Evolutionary conservation across 2,888 invertebrate species (phyloP), one percentile per base, ranked within the genome.

Genomic region (Crepidodera aurea): DNA sequence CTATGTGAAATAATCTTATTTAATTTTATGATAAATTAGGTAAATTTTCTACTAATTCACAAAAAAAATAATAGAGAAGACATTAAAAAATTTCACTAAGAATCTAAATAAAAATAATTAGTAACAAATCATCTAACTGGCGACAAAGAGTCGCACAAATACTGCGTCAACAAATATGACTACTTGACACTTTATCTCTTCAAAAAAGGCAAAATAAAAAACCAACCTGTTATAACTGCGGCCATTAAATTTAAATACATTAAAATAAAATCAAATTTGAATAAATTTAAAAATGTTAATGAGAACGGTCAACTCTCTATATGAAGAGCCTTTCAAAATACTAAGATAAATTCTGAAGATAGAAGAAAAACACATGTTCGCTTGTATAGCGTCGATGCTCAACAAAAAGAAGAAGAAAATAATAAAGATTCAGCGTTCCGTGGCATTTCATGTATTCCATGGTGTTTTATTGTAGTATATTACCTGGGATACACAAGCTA

Each of bases 391-490:
- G 15, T 48, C 12, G 15, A 25, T 27, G 13, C 12, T 27, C 13
- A 6, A 48, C 2, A 48, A 48, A 8, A 40, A 40, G 15, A 8
- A 22, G n/a, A n/a, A n/a, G n/a, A 25, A 44, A 32, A 44, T 44
- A 7, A 54, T 18, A 22, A 37, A 48, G 40, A 37, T 56, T 39
- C 39, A 34, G 34, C 12, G 13, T 44, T 44, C 44, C 29, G 8
- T 37, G 37, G 50, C 27, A 32, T 58, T 50, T 29, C 51, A 19
- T 51, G 51, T 58, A 40, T 58, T 42, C 18, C 40, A 39, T 16
- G 54, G 44, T 56, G 56, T 44, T 55, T 55, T 55, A 55, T 15
- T 51, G 44, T 46, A 51, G 34, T 37, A 46, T 60, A 60, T 48
- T 37, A 51, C 53, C 46, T 44, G 53, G 29, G 22, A 58, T 34